Evolutionary conservation across 2,113 vertebrate genomes (phyloP), one percentile per base, ranked within the genome.

Genomic region (Nannobrachium achirus): DNA sequence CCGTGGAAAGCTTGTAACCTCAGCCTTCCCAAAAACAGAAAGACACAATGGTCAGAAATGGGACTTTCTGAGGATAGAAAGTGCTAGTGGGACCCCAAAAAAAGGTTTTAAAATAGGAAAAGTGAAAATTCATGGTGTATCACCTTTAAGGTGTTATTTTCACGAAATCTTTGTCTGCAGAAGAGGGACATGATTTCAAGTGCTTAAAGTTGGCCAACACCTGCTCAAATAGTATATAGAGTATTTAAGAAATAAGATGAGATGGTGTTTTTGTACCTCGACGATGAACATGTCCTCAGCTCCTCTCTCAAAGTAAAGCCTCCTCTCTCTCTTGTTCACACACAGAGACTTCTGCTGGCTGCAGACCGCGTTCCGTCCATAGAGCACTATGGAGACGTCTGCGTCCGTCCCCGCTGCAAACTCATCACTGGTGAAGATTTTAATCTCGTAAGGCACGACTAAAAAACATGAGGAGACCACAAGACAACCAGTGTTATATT

Each of bases 391-490:
- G 84, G 95, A 97, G 74, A 99, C 95, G 2, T 96, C 96, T 8
- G 98, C 94, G 0, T 99, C 93, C 0, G 96, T 99, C 8, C 98
- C 98, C 0, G 97, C 97, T 14, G 92, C 96, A 68, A 97, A 98
- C 75, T 96, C 66, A 38, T 99, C 95, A 0, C 94, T 96, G 4
- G 97, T 99, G 74, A 94, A 96, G 71, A 90, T 85, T 0, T 92
- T 98, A 61, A 99, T 96, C 88, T 99, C 98, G 0, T 99, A 99
- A 5, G 96, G 98, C 59, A 99, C 96, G 84, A 96, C 98, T 99
- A 63, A 62, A 19, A 19, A 45, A 81, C 40, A 11, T 38, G 49
- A 25, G 51, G n/a, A 65, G 42, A 19, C n/a, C 2, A 59, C 1
- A 53, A 58, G 19, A 16, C 7, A 20, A 63, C 11, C 38, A 7